phyloP scores from a whole-genome alignment of 2,797 vertebrate species.

The Myoxocephalus aenaeus region DNA sequence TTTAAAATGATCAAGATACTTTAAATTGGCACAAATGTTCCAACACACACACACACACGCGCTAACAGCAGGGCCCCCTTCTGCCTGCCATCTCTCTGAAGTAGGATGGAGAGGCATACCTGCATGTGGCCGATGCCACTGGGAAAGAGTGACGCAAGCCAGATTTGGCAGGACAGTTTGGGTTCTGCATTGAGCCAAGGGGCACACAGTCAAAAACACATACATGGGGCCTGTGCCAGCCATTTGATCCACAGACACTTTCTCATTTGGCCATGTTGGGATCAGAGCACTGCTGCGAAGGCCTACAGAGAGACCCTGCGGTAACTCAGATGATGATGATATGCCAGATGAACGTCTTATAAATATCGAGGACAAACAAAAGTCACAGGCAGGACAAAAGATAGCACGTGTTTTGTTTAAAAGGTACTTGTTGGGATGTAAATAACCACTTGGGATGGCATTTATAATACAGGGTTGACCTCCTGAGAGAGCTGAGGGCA shows the following conservation, averaged over 20 bases:
- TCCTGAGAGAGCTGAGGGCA: conserved; percentile 53
- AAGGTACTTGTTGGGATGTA: conserved; percentile 41
- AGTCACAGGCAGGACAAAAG: conserved; percentile 42
- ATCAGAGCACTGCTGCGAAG: conserved; percentile 26
- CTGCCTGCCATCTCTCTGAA: conserved; percentile 47
- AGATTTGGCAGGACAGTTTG: conserved; percentile 71
- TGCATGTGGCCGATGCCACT: conserved; percentile 51
- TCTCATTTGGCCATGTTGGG: conserved; percentile 41
- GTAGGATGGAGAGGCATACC: conserved; percentile 49
- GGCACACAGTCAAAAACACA: conserved; percentile 66
- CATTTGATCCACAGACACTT: conserved; percentile 53
- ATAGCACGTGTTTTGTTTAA: conserved; percentile 8
- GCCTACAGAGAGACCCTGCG: conserved; percentile 8
- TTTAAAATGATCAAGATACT: conserved; percentile 13
- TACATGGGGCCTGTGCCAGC: conserved; percentile 45
- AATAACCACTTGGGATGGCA: conserved; percentile 49
- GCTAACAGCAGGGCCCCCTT: conserved; percentile 21
- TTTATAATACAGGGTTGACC: conserved; percentile 57
- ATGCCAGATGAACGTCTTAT: conserved; percentile 20
- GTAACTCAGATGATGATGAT: conserved; percentile 22
- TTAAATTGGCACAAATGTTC: conserved; percentile 10
- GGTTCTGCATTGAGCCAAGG: conserved; percentile 68
- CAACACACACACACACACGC: conserved; percentile 1
- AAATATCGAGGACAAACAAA: conserved; percentile 46
- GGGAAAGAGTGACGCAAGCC: conserved; percentile 68